Conservation (phyloP, 2,797 vertebrate genomes). For the Otolemur crassicaudatus region DNA sequence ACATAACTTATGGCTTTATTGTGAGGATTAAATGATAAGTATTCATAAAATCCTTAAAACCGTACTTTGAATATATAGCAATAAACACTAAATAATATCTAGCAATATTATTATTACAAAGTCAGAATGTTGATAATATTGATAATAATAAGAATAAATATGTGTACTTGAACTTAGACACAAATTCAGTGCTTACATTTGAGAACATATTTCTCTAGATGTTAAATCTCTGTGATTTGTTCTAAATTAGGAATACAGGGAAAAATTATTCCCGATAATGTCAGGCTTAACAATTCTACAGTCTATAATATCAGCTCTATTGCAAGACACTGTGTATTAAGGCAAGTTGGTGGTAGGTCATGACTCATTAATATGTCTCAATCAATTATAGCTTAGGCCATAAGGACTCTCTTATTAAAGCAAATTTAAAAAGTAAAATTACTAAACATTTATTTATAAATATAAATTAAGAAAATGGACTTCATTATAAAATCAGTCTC, state of each 20-base stretch:
- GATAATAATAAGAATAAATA: neutral
- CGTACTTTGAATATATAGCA: neutral
- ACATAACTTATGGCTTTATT: neutral
- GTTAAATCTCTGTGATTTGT: neutral
- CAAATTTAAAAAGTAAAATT: neutral
- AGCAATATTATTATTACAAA: neutral
- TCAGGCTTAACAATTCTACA: neutral
- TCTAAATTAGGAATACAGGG: neutral
- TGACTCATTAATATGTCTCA: neutral
- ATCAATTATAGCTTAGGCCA: neutral
- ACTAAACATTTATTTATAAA: neutral
- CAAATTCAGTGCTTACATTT: neutral
- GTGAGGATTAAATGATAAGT: neutral
- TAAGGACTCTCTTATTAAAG: neutral
- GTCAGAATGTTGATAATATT: neutral
- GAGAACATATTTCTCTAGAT: neutral
- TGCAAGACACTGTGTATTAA: neutral
- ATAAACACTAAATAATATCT: neutral
- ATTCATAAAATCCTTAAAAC: neutral
- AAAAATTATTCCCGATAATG: neutral
- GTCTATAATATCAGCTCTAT: neutral
- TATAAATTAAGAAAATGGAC: neutral
- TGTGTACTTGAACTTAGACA: neutral
- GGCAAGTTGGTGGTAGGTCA: neutral
- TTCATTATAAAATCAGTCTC: neutral